Evolutionary conservation across 2,113 vertebrate species (phyloP).

Genomic region (Blennius ocellaris): DNA sequence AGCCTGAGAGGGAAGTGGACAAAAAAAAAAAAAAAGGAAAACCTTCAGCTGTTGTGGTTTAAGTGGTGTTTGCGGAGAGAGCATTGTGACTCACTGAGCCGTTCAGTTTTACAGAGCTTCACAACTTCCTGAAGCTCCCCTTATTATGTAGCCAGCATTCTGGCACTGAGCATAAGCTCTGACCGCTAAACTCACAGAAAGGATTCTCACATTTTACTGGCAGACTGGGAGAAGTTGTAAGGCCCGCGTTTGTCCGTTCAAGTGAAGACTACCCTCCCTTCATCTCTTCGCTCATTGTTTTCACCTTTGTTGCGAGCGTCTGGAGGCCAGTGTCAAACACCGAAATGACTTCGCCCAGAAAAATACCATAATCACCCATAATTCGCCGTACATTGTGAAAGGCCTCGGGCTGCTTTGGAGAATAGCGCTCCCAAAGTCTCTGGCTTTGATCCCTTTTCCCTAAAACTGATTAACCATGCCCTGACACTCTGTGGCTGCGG

Average conservation of each 20-base stretch:
- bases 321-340: slow-evolving; percentile 21
- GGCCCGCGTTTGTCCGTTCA: slow-evolving; percentile 55
- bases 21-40: slow-evolving; percentile 64
- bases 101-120: slow-evolving; percentile 76
- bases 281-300: slow-evolving; percentile 60
- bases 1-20: slow-evolving; percentile 40
- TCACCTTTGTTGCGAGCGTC: slow-evolving; percentile 42
- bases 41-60: slow-evolving; percentile 69
- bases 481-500: slow-evolving; percentile 45
- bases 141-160: slow-evolving; percentile 67
- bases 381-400: slow-evolving; percentile 68
- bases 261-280: slow-evolving; percentile 45
- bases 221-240: slow-evolving; percentile 46
- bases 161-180: slow-evolving; percentile 67
- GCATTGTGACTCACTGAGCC: slow-evolving; percentile 77
- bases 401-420: slow-evolving; percentile 27
- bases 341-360: slow-evolving; percentile 12
- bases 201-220: slow-evolving; percentile 72
- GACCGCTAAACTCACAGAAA: slow-evolving; percentile 50
- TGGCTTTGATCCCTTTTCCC: slow-evolving; percentile 57
- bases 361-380: slow-evolving; percentile 43
- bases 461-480: slow-evolving; percentile 66
- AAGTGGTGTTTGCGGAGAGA: slow-evolving; percentile 74
- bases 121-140: slow-evolving; percentile 75
- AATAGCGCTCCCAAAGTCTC: slow-evolving; percentile 38